Percentiles rank a stretch among this genome's conserved stretches.
phyloP scores from a whole-genome alignment of 2,888 invertebrate species.

The Oxystoma pomonae region DNA sequence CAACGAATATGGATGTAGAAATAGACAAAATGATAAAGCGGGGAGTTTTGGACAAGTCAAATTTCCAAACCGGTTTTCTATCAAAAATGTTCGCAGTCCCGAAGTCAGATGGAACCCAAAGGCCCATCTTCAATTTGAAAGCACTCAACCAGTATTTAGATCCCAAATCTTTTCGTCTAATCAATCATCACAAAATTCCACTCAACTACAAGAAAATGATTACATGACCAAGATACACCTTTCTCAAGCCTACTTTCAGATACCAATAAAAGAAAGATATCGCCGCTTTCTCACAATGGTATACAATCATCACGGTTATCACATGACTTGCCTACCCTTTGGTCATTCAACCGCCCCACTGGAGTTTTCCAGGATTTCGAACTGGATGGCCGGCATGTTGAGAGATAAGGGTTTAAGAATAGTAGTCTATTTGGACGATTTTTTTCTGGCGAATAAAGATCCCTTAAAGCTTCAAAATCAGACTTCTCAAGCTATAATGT shows the following conservation, averaged over 20 bases:
- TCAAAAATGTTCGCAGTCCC: slow-evolving; percentile 16
- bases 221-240: background rate
- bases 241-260: slow-evolving; percentile 20
- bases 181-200: slow-evolving; percentile 2
- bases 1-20: too few relatives aligned
- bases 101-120: slow-evolving; percentile 6
- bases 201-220: slow-evolving; percentile 1
- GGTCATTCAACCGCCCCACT: slow-evolving; percentile 8
- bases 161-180: slow-evolving; percentile 5
- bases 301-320: background rate
- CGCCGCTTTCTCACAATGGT: background rate
- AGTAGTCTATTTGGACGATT: slow-evolving; percentile 17
- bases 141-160: slow-evolving; percentile 1
- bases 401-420: slow-evolving; percentile 11
- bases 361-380: slow-evolving; percentile 4
- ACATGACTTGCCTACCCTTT: slow-evolving; percentile 9
- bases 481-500: slow-evolving; percentile 2
- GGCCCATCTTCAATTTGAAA: slow-evolving; percentile 9
- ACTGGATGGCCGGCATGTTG: slow-evolving; percentile 14
- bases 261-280: slow-evolving; percentile 11
- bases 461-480: too few relatives aligned
- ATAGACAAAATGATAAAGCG: too few relatives aligned
- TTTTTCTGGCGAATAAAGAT: slow-evolving; percentile 14
- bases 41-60: too few relatives aligned
- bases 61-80: too few relatives aligned